phyloP scores from a whole-genome alignment of 2,797 vertebrate genomes.

The Poecile montanus region DNA sequence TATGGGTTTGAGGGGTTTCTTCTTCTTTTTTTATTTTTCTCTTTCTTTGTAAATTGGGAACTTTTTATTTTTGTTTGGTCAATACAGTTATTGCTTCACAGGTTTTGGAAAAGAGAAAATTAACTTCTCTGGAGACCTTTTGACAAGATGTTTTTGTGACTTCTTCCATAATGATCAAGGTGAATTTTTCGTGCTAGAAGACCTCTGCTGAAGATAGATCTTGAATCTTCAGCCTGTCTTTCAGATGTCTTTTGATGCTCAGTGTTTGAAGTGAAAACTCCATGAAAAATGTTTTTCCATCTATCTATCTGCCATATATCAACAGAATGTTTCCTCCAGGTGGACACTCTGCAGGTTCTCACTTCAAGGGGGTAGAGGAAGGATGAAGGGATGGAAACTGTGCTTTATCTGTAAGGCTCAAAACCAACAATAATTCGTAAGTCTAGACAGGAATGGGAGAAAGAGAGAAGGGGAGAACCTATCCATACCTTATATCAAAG shows the following conservation, averaged over 20 bases:
- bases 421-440: neutral
- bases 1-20: fast-evolving
- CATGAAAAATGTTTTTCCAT: neutral
- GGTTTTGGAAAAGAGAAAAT: neutral
- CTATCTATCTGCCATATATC: neutral
- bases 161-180: neutral
- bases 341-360: neutral
- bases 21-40: neutral
- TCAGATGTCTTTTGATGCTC: neutral
- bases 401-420: neutral
- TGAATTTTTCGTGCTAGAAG: neutral
- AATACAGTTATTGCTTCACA: neutral
- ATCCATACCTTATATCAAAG: neutral
- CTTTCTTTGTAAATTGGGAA: neutral
- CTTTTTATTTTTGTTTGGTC: neutral
- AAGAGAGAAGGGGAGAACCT: neutral
- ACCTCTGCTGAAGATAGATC: neutral
- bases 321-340: neutral
- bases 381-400: neutral
- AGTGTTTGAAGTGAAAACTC: neutral
- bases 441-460: neutral
- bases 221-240: neutral
- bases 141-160: neutral
- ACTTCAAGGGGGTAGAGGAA: neutral
- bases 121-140: neutral